These are phyloP conservation scores for Bubo blakistoni DNA, from an alignment of 2,113 vertebrate genomes.

Conservation along the genomic window DNA sequence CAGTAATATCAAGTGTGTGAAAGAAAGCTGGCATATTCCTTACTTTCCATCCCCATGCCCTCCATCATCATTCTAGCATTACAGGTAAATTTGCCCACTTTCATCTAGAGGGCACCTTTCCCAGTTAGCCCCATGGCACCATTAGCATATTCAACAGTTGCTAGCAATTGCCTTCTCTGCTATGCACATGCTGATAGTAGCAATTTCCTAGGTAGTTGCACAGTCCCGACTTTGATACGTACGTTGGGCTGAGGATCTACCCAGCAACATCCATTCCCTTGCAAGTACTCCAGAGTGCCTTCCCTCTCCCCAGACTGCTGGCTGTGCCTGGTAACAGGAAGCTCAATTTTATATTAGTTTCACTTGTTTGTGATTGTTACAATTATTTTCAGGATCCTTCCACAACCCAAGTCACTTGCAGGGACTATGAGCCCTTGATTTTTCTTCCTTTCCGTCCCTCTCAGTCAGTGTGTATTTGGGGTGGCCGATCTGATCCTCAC, in stretches of 20 bases:
- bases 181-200: neutral
- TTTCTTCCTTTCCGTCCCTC: neutral
- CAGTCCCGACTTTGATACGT: neutral
- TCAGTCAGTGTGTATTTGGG: neutral
- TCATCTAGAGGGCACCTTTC: neutral
- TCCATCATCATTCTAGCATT: neutral
- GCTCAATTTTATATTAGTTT: neutral
- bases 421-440: neutral
- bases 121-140: too few relatives aligned
- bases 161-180: neutral
- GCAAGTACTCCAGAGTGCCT: neutral
- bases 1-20: neutral
- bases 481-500: neutral
- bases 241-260: neutral
- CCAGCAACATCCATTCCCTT: neutral
- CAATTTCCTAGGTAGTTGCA: neutral
- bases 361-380: neutral
- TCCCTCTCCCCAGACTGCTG: neutral
- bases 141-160: neutral
- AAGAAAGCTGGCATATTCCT: neutral
- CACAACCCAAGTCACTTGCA: rapidly evolving
- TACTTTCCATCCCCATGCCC: neutral
- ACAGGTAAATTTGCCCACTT: rapidly evolving
- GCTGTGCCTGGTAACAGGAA: neutral
- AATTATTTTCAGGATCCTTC: neutral